These are phyloP conservation scores for Geotrypetes seraphini DNA, from an alignment of 2,797 vertebrate genomes.

Conservation along the genomic window DNA sequence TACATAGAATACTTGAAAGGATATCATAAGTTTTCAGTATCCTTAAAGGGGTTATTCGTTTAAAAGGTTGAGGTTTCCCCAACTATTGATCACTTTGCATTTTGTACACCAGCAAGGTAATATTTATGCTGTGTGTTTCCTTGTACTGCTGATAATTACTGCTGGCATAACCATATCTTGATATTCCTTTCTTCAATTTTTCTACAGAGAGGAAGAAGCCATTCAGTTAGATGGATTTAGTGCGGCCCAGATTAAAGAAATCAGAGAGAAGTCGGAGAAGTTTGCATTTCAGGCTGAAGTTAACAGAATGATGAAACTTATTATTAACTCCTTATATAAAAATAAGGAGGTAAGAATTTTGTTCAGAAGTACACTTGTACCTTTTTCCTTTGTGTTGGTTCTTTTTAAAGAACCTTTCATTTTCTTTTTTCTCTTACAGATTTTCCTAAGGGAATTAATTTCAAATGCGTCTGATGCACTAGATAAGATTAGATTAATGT, in stretches of 20 bases:
- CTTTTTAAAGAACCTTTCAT: too few species aligned
- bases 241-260: constrained; percentile 90
- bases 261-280: constrained; percentile 93
- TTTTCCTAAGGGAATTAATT: constrained; percentile 94
- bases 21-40: too few species aligned
- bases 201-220: constrained; percentile 85
- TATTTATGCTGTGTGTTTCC: too few species aligned
- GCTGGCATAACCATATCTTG: too few species aligned
- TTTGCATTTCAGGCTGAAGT: constrained; percentile 95
- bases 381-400: too few species aligned
- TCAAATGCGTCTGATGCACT: constrained; percentile 96
- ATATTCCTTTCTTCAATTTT: not conserved
- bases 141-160: too few species aligned
- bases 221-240: constrained; percentile 95
- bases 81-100: too few species aligned
- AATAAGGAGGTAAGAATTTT: constrained; percentile 84
- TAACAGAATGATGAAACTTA: constrained; percentile 98
- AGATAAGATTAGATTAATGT: constrained; percentile 91
- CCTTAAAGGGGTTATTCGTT: too few species aligned
- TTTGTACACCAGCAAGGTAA: too few species aligned
- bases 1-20: too few species aligned
- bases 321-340: constrained; percentile 96
- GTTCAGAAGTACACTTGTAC: not conserved
- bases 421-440: constrained; percentile 59
- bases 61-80: too few species aligned